These are phyloP conservation scores for Semotilus atromaculatus DNA, from an alignment of 2,797 vertebrate species.

Conservation along the genomic window DNA sequence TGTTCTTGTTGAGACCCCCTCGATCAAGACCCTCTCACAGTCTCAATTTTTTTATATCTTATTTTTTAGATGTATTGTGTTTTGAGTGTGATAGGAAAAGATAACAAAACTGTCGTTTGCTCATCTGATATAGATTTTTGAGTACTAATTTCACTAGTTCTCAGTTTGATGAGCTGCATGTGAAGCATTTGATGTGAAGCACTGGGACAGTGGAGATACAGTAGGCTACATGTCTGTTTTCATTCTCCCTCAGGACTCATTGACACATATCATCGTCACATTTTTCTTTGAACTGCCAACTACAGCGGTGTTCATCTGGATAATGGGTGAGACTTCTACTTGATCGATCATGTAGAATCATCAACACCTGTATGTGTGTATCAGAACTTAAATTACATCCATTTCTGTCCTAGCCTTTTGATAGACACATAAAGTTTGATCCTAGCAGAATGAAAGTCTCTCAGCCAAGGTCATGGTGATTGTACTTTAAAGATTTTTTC, in stretches of 20 bases:
- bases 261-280: not conserved
- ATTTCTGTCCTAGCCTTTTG: not conserved
- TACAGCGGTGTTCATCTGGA: not conserved
- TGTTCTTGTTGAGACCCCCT: not conserved
- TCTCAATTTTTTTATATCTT: not conserved
- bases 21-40: not conserved
- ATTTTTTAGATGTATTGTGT: not conserved
- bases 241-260: not conserved
- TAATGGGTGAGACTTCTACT: not conserved
- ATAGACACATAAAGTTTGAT: not conserved
- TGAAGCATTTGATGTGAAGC: too few species aligned
- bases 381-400: not conserved
- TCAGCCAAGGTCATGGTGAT: not conserved
- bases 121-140: not conserved
- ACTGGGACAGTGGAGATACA: not conserved
- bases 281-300: not conserved
- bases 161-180: not conserved
- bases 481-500: not conserved
- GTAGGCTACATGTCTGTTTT: slow-evolving; percentile 4
- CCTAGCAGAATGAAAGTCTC: not conserved
- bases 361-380: not conserved
- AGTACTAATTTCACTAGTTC: not conserved
- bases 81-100: not conserved
- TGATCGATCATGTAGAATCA: not conserved
- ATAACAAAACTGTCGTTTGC: not conserved